Percentiles rank a stretch among this genome's conserved stretches.
Conservation (phyloP, 1,140 invertebrate genomes). For the Orchesella cincta region DNA sequence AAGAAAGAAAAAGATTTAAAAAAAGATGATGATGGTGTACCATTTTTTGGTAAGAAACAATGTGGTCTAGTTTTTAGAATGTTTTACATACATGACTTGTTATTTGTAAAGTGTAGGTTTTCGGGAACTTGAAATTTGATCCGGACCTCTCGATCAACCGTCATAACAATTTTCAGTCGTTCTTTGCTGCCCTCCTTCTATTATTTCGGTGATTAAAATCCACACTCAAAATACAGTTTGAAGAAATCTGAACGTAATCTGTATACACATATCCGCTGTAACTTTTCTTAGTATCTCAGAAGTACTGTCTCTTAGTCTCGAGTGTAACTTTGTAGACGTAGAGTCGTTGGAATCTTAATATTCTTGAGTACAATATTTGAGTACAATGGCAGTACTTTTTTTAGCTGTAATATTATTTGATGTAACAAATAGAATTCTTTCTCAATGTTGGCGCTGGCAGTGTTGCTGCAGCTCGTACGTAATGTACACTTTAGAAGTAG, state of each 20-base stretch:
- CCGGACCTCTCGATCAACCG: slow-evolving; percentile 84
- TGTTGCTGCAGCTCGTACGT: slow-evolving; percentile 20
- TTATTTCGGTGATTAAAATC: slow-evolving; percentile 83
- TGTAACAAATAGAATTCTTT: neutral
- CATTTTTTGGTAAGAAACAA: neutral
- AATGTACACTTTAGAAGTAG: neutral
- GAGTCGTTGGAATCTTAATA: neutral
- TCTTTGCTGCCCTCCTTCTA: slow-evolving; percentile 88
- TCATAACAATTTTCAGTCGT: slow-evolving; percentile 96
- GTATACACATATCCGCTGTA: neutral
- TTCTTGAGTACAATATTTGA: neutral
- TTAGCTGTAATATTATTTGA: neutral
- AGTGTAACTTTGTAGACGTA: neutral
- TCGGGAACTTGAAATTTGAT: slow-evolving; percentile 89
- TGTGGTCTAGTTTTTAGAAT: slow-evolving; percentile 2
- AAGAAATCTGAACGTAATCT: neutral
- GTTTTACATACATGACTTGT: slow-evolving; percentile 33
- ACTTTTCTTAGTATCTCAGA: neutral
- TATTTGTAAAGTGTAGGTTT: slow-evolving; percentile 66
- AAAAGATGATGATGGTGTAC: no score
- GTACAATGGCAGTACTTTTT: slow-evolving; percentile 1
- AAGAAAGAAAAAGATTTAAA: no score
- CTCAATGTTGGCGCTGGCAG: slow-evolving; percentile 24
- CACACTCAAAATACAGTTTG: slow-evolving; percentile 41
- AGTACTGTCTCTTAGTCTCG: slow-evolving; percentile 6